Base-by-base conservation (phyloP, 1,140 invertebrate genomes). In the Scaptomyza hsui region DNA sequence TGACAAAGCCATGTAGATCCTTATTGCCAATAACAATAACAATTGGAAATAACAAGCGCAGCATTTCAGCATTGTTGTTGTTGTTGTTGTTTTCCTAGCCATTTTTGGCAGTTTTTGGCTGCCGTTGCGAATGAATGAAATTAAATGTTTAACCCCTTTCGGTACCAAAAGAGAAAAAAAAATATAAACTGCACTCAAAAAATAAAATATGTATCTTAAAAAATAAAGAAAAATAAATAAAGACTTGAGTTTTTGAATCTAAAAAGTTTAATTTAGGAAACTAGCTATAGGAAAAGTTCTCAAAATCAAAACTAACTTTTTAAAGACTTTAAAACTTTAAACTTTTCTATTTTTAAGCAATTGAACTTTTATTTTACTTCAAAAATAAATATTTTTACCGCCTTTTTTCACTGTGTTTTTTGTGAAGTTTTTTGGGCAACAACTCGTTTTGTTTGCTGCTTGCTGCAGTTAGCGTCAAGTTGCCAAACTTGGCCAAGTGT, bases 401-500 rank as follows among this genome's bases (percentile, higher is more conserved):
- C 4, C n/a, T 37, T 37, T 35, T 12, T n/a, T 37, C 12, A 37
- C 10, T n/a, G 32, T 37, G 12, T 7, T n/a, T 12, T 24, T 24
- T 4, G 24, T 24, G n/a, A 52, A 37, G 44, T 41, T 47, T 70
- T 72, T 73, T 68, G 70, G 62, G 19, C 69, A 51, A 42, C 72
- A 85, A 85, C 81, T 83, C 63, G 80, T 83, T 83, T 83, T 60
- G 80, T 83, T 85, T 79, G 57, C 59, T 76, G 67, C 48, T 51
- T 59, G 57, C 49, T 64, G 57, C 55, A 56, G 73, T 61, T 77
- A 75, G 64, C 80, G 77, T 81, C 82, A 81, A 85, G 81, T 85
- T 85, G 81, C 82, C 81, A 88, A 86, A 86, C 61, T 88, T 85
- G 81, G 81, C 81, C 81, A 85, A 85, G 81, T 81, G 81, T 86